Percentiles rank a stretch among this genome's conserved stretches.
Evolutionary conservation across 1,140 invertebrate genomes (phyloP).

Genomic region (Brachionus koreanus): DNA sequence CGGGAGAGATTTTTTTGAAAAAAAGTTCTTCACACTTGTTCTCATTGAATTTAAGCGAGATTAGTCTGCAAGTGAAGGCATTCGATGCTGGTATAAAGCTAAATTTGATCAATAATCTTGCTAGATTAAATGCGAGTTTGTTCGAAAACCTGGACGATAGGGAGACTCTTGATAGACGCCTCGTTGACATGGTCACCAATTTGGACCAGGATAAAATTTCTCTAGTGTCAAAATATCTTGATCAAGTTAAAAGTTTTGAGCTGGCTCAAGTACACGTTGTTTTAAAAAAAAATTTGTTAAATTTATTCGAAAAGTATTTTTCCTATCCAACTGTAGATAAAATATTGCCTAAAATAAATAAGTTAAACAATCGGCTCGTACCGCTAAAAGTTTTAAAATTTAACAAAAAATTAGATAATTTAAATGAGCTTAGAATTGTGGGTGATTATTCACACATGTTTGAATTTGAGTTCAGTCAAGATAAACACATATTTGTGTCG

Average conservation of each 20-base stretch:
- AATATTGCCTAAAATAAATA: not conserved
- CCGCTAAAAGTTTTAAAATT: not conserved
- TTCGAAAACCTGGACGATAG: not conserved
- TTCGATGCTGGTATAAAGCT: conserved; percentile 20
- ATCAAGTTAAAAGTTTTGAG: not conserved
- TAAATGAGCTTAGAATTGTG: not conserved
- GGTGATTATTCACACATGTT: not conserved
- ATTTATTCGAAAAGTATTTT: not conserved
- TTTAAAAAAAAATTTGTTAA: not conserved
- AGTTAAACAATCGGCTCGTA: not conserved
- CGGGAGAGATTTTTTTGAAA: conserved; percentile 33
- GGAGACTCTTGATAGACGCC: not conserved
- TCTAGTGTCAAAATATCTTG: not conserved
- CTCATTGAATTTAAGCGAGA: not conserved
- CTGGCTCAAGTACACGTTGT: not conserved
- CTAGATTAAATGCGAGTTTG: not conserved
- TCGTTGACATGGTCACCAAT: not conserved
- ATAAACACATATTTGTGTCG: not conserved
- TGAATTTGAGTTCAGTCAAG: not conserved
- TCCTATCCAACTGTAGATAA: not conserved
- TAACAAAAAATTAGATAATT: not conserved
- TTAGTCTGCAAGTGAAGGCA: not conserved
- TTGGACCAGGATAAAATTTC: not conserved
- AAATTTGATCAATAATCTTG: not conserved
- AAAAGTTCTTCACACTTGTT: not conserved